Evolutionary conservation across 2,888 invertebrate genomes (phyloP).

Genomic region (Rugalucina vietnamica): DNA sequence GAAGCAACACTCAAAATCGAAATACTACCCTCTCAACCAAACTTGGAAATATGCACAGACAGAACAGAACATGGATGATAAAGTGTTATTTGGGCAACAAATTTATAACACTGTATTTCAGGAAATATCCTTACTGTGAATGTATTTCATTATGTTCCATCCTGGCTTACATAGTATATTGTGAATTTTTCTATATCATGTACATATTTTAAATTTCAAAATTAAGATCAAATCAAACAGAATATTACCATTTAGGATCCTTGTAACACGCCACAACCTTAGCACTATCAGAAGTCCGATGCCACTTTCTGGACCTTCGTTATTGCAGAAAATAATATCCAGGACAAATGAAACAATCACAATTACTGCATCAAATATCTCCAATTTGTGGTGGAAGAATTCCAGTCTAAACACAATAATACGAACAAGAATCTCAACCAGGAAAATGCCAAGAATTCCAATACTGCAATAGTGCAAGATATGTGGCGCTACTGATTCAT

Average conservation of each 20-base stretch:
- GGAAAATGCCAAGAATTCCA: conserved; percentile 81
- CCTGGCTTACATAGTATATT: too few species aligned
- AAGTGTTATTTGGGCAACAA: too few species aligned
- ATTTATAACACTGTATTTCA: too few species aligned
- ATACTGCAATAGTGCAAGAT: conserved; percentile 83
- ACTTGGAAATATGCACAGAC: too few species aligned
- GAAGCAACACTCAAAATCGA: too few species aligned
- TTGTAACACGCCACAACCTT: conserved; percentile 84
- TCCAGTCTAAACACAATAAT: conserved; percentile 81
- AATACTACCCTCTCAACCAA: too few species aligned
- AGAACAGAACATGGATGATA: too few species aligned
- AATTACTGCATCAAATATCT: conserved; percentile 84
- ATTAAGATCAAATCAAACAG: conserved; percentile 29
- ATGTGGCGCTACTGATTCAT: conserved; percentile 70
- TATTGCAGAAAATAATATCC: conserved; percentile 82
- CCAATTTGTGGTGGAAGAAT: conserved; percentile 83
- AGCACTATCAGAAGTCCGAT: conserved; percentile 83
- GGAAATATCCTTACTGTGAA: too few species aligned
- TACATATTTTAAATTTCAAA: too few species aligned
- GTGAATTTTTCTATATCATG: too few species aligned
- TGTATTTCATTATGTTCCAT: too few species aligned
- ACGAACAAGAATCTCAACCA: conserved; percentile 82
- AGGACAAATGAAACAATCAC: conserved; percentile 83
- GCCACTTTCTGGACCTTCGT: conserved; percentile 79
- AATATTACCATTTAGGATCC: conserved; percentile 85